Evolutionary conservation across 2,888 invertebrate species (phyloP), one percentile per base, ranked within the genome.

Genomic region (Pristionchus fissidentatus): DNA sequence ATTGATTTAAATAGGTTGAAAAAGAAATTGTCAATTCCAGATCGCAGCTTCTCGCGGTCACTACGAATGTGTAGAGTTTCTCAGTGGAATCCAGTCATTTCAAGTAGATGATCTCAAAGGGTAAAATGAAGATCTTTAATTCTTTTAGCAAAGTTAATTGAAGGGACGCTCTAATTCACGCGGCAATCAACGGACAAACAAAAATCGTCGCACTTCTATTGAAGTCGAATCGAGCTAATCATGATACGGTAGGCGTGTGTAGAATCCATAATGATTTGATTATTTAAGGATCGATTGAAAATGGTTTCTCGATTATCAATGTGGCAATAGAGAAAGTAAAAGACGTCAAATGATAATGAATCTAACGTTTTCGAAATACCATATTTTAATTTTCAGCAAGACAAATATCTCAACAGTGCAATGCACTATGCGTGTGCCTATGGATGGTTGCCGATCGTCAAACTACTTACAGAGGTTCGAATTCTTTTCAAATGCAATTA

Each of bases 371-470:
- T 52, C 52, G 52, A 22, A 4, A 62, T 62, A 62, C 29, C 29
- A 7, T 8, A 62, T 26, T 26, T 32, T 32, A 7, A 43, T 41
- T 75, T 77, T 2, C 82, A 85, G 85, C 90, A 90, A 0, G 94
- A 94, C 87, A 93, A 93, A 43, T 94, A 94, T 22, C 94, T 93
- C 52, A 94, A 94, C 89, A 92, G 93, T 0, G 88, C 93, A 1
- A 92, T 93, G 1, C 94, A 94, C 90, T 94, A 94, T 89, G 94
- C 94, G 1, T 93, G 93, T n/a, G 90, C 94, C 0, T 94, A 94
- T 89, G 94, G 94, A 32, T 94, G 94, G 94, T 93, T 93, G 88
- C 93, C 93, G 87, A 93, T 93, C 84, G 89, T 93, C 49, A 92
- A 93, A 85, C 87, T 94, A 10, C 91, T 94, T 22, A 89, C 94